These are phyloP conservation scores for Panopea generosa DNA, from an alignment of 2,888 invertebrate genomes.

Conservation along the genomic window DNA sequence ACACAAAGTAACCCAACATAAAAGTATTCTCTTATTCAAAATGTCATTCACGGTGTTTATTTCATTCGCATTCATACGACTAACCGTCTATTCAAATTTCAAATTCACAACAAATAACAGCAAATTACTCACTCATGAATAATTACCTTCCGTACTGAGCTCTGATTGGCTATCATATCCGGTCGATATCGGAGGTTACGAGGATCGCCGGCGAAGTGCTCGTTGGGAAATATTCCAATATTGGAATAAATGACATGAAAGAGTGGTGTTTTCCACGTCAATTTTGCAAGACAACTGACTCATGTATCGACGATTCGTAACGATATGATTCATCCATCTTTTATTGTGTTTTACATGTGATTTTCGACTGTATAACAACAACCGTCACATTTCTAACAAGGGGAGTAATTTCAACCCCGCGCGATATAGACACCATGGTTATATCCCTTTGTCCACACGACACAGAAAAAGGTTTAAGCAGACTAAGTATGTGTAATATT, in stretches of 20 bases:
- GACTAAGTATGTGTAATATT: too few relatives aligned
- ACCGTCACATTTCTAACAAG: too few relatives aligned
- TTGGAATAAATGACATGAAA: slow-evolving; percentile 12
- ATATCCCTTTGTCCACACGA: too few relatives aligned
- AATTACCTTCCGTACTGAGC: slow-evolving; percentile 29
- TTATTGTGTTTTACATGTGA: too few relatives aligned
- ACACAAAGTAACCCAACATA: too few relatives aligned
- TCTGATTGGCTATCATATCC: slow-evolving; percentile 51
- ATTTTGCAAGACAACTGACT: slow-evolving; percentile 52
- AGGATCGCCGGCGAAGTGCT: slow-evolving; percentile 30
- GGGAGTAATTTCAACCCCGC: too few relatives aligned
- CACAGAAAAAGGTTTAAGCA: too few relatives aligned
- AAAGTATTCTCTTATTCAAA: too few relatives aligned
- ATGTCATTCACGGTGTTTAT: too few relatives aligned
- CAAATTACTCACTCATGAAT: slow-evolving; percentile 58
- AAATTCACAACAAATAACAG: slow-evolving; percentile 47
- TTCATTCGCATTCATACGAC: neutral
- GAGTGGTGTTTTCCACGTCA: slow-evolving; percentile 31
- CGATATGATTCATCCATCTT: neutral
- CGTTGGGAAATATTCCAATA: slow-evolving; percentile 16
- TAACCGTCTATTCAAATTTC: slow-evolving; percentile 14
- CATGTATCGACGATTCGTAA: slow-evolving; percentile 30
- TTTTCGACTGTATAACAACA: too few relatives aligned
- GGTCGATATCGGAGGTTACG: slow-evolving; percentile 55
- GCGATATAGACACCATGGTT: too few relatives aligned